Evolutionary conservation across 2,113 vertebrate species (phyloP), one percentile per base, ranked within the genome.

Genomic region (Xenus cinereus): DNA sequence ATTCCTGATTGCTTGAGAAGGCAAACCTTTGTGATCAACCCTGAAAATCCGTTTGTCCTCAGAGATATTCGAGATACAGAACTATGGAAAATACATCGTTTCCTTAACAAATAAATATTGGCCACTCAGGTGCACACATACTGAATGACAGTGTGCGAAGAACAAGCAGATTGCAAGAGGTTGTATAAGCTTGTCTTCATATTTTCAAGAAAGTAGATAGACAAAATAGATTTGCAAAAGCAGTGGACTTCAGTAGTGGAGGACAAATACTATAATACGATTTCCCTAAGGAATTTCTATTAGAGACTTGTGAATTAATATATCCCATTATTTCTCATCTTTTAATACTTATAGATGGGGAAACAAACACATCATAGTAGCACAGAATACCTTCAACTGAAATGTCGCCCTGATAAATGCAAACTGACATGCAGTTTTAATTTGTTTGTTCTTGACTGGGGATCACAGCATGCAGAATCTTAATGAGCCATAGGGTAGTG

Each of bases 381-480:
- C 39, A 13, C 53, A 53, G 63, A 80, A 51, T 14, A 75, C 78
- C 91, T 84, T 95, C 76, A 63, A 6, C 45, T 48, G 64, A 46
- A 51, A 73, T 73, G 59, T 64, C 37, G 21, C 68, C 60, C 87
- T 71, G 87, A 93, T 86, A 97, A 96, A 95, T 95, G 89, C 72
- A 95, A 96, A 83, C 59, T 94, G 96, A 96, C 69, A 28, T 7
- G 14, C 59, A 63, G 14, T 94, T 93, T 83, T 86, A 89, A 93
- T 92, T 97, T 88, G 50, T 84, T 93, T 93, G 88, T 79, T 95
- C 91, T 84, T 72, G 84, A 91, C 91, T 86, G 71, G 92, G 63
- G 56, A 41, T 71, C 83, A 41, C 92, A 64, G 83, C 32, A 20
- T 71, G 88, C 39, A 32, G 96, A 89, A 91, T 93, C n/a, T 60